Percentiles rank a stretch among this genome's conserved stretches.
phyloP scores from a whole-genome alignment of 2,113 vertebrate species.

The Parotia lawesii region DNA sequence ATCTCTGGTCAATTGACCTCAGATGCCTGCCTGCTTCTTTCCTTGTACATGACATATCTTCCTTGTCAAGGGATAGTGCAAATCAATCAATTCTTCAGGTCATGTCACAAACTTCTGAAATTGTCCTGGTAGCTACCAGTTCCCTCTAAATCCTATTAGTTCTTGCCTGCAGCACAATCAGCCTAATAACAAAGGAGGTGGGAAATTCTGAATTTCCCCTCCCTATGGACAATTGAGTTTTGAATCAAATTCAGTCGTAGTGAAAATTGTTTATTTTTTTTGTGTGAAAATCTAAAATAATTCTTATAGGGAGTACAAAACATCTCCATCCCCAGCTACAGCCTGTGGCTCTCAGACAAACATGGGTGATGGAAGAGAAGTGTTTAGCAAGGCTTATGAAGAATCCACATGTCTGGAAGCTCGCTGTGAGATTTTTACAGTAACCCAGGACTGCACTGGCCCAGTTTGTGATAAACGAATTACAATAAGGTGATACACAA shows the following conservation, averaged over 20 bases:
- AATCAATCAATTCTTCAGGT: background rate
- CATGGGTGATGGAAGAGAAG: background rate
- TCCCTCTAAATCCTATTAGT: background rate
- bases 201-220: background rate
- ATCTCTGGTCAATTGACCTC: background rate
- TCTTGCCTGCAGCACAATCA: background rate
- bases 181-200: background rate
- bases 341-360: background rate
- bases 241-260: background rate
- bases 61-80: background rate
- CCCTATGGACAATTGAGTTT: background rate
- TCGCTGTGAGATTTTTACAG: background rate
- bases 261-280: background rate
- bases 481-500: background rate
- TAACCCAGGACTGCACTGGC: background rate
- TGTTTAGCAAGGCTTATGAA: background rate
- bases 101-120: background rate
- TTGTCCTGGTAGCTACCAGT: background rate
- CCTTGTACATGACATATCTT: background rate
- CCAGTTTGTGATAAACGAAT: constrained; percentile 5
- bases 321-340: background rate
- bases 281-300: background rate
- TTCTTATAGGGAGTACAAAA: background rate
- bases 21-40: background rate
- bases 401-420: background rate